phyloP scores from a whole-genome alignment of 2,797 vertebrate species.

The Otolemur crassicaudatus region DNA sequence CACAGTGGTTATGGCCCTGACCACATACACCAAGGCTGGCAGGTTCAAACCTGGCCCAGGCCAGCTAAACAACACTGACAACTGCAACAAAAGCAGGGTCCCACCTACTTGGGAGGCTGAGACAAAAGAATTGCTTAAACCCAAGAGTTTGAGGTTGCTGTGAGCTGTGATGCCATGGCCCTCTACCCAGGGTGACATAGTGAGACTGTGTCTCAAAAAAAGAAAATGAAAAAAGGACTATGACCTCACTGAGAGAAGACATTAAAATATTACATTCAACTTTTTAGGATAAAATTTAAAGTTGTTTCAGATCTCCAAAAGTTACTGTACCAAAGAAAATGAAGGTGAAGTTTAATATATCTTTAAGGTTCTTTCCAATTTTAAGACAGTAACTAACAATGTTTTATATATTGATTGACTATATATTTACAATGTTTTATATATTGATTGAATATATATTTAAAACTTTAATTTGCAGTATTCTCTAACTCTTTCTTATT shows the following conservation, averaged over 20 bases:
- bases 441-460: too few species aligned
- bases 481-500: neutral
- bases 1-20: too few species aligned
- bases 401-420: neutral
- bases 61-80: too few species aligned
- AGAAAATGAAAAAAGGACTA: neutral
- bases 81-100: too few species aligned
- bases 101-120: too few species aligned
- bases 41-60: too few species aligned
- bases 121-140: too few species aligned
- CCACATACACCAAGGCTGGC: too few species aligned
- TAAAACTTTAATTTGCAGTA: neutral
- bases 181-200: too few species aligned
- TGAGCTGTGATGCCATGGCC: too few species aligned
- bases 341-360: neutral
- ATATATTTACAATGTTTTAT: neutral
- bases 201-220: too few species aligned
- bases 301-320: neutral
- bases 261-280: neutral
- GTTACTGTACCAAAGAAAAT: neutral
- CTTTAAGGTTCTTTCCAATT: neutral
- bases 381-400: neutral
- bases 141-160: too few species aligned
- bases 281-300: constrained; percentile 49
- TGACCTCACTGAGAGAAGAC: neutral